Conservation (phyloP, 2,888 invertebrate genomes). For the Thalpophila matura region DNA sequence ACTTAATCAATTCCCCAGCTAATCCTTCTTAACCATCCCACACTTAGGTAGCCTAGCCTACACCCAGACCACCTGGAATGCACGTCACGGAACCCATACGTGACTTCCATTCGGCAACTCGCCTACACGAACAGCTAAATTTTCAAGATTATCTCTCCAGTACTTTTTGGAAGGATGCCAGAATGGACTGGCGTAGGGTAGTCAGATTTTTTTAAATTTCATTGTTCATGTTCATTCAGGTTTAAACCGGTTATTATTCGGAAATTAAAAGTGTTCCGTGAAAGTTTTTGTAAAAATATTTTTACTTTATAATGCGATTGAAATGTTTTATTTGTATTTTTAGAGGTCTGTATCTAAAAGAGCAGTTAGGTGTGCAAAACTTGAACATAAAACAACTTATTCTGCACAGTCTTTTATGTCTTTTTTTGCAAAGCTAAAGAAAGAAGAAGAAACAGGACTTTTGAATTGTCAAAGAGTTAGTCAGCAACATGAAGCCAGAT, state of each 20-base stretch:
- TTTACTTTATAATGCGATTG: constrained; percentile 2
- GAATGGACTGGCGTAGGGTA: constrained; percentile 16
- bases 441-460: too few species aligned
- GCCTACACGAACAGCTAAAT: constrained; percentile 55
- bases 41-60: constrained; percentile 15
- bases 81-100: constrained; percentile 52
- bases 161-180: constrained; percentile 54
- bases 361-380: too few species aligned
- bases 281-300: constrained; percentile 3
- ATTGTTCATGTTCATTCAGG: constrained; percentile 39
- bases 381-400: too few species aligned
- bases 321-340: neutral
- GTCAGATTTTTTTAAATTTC: constrained; percentile 49
- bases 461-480: too few species aligned
- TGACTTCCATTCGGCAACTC: constrained; percentile 57
- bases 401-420: too few species aligned
- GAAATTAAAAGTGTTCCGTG: constrained; percentile 34
- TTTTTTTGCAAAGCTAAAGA: too few species aligned
- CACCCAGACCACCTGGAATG: constrained; percentile 49
- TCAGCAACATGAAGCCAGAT: too few species aligned
- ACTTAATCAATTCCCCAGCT: constrained; percentile 46
- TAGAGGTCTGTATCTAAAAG: neutral
- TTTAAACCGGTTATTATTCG: constrained; percentile 39
- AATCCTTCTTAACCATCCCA: constrained; percentile 28
- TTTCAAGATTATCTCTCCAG: constrained; percentile 59